These are phyloP conservation scores for Gnathonemus longibarbis DNA, from an alignment of 2,113 vertebrate genomes.

Conservation along the genomic window DNA sequence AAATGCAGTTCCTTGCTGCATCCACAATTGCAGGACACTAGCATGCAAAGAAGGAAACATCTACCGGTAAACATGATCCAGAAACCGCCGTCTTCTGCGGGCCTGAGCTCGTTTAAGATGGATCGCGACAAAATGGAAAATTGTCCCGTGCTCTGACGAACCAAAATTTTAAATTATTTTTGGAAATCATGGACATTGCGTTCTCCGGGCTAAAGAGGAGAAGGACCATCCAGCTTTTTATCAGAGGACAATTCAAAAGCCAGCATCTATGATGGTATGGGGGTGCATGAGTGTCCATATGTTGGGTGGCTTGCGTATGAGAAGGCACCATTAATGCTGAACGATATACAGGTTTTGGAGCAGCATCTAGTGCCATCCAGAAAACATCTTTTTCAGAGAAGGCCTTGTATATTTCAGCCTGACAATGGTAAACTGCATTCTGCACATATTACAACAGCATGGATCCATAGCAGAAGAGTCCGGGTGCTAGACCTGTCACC, in stretches of 20 bases:
- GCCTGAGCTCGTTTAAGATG: background rate
- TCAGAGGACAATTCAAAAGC: background rate
- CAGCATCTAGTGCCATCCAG: background rate
- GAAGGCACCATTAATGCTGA: background rate
- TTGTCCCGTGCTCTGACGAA: background rate
- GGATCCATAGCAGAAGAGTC: background rate
- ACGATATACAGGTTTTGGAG: background rate
- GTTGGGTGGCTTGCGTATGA: background rate
- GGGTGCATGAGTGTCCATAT: background rate
- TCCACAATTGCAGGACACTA: background rate
- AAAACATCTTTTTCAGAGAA: background rate
- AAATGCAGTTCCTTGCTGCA: background rate
- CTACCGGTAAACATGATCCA: background rate
- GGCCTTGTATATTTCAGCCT: background rate
- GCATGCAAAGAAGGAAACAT: background rate
- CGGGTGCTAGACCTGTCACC: background rate
- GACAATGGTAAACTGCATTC: background rate
- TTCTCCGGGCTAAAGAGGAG: background rate
- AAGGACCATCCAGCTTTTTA: background rate
- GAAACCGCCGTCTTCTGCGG: background rate
- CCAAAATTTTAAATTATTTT: background rate
- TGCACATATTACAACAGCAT: background rate
- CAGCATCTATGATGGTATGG: background rate
- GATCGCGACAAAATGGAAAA: no score
- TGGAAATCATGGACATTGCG: background rate